Base-by-base conservation (phyloP, 2,888 invertebrate genomes). In the Apodemia hepburni region DNA sequence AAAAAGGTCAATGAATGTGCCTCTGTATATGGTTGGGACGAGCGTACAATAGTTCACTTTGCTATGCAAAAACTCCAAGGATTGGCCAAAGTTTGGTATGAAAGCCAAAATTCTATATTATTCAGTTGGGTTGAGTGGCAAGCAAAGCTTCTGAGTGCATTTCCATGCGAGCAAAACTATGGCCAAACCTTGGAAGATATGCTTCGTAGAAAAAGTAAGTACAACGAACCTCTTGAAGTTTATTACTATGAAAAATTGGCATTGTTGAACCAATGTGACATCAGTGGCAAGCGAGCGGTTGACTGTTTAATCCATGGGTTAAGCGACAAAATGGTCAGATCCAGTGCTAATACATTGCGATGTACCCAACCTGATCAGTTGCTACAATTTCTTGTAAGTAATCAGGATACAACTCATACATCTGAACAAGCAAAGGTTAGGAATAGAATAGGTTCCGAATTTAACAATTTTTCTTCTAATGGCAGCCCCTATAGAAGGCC, bases 11-110 rank as follows among this genome's bases (percentile, higher is more conserved):
- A 59, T 33, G 67, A 69, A 58, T 70, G 68, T 51, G 67, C 68
- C 11, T 49, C 60, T 2, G 68, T 70, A 0, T 70, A 70, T 22
- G 64, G 68, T 12, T 71, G 69, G 69, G 68, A 68, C 42, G 68
- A 70, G 9, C 59, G 60, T 33, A 64, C 62, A 3, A 63, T 35
- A 7, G 38, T 51, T n/a, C 59, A 63, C 29, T 63, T 63, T 59
- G 63, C 63, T 35, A 54, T 63, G 59, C 63, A 63, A 59, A 63
- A 67, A 63, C 29, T 63, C 3, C 47, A 54, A 8, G 63, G 68
- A 60, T 63, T 65, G 63, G 65, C 64, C 60, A 67, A 64, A 65
- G 64, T 66, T n/a, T 47, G 42, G 51, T 59, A 54, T 11, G 49
- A 49, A 49, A 49, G 49, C 18, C 49, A 17, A 49, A 17, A 7